A percentile compares a stretch with the other conserved stretches of the same genome.
These are phyloP conservation scores for Alviniconcha strummeri DNA, from an alignment of 2,888 invertebrate genomes.

Conservation along the genomic window DNA sequence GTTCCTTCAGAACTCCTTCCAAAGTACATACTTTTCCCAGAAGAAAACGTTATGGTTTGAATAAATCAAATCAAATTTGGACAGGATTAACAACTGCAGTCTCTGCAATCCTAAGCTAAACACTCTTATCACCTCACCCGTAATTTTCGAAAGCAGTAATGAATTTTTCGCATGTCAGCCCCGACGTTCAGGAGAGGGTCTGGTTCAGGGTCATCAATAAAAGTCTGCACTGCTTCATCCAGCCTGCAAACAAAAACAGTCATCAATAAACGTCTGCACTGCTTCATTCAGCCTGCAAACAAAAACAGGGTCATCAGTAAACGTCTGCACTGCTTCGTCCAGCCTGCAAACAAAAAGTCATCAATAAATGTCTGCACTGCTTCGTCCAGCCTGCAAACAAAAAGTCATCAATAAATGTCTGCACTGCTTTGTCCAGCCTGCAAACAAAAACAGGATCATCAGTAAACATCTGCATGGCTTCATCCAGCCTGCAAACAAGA, in stretches of 20 bases:
- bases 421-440: no score
- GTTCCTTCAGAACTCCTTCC: no score
- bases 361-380: conserved; percentile 64
- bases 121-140: conserved; percentile 57
- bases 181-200: conserved; percentile 67
- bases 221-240: conserved; percentile 63
- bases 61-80: no score
- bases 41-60: no score
- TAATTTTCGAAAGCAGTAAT: conserved; percentile 67
- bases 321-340: neutral
- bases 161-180: conserved; percentile 71
- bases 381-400: conserved; percentile 63
- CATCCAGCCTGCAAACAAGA: no score
- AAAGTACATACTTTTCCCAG: no score
- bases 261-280: conserved; percentile 64
- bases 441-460: neutral
- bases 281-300: conserved; percentile 64
- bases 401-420: neutral
- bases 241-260: conserved; percentile 59
- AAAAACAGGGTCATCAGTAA: neutral
- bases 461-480: neutral
- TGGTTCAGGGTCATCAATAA: conserved; percentile 65
- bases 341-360: conserved; percentile 41
- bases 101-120: no score
- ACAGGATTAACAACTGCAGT: no score